Base-by-base conservation (phyloP, 92 coral and sea anemone genomes). In the Blastomussa wellsi region DNA sequence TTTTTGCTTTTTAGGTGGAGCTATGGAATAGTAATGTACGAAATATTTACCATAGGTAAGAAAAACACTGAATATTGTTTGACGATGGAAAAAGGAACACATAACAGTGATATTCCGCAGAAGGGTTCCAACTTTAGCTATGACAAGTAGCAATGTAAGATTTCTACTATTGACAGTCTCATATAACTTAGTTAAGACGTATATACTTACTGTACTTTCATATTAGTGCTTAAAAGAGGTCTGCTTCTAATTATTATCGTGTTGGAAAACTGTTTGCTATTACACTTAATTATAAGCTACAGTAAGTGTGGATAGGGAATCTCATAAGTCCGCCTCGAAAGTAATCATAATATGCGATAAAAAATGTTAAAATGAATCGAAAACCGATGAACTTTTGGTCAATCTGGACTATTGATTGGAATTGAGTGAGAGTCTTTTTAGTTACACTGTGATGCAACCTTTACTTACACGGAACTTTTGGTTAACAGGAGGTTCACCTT, bases 401-500 rank as follows among this genome's bases (percentile, higher is more conserved):
- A 59, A 24, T 0, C 32, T 1, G 66, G 32, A 59, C 32, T 59
- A 31, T n/a, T 59, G 31, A 59, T 24, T n/a, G n/a, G 31, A n/a
- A n/a, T 59, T 59, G n/a, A 59, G 32, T 59, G 24, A 14, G 31
- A 11, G 66, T 59, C 19, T 11, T 24, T 16, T 19, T 52, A 12
- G n/a, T 59, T 22, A n/a, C 66, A n/a, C 66, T 59, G 13, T 7
- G 44, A 39, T 39, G 44, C 44, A 39, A 39, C 7, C 7, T 39
- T 39, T 39, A 39, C 7, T 39, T 48, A 48, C 10, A 3, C 8
- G 1, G 31, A 59, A 2, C 24, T 7, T 70, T 59, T n/a, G 38
- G 22, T 11, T 78, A 15, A 35, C 80, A 93, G 96, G 96, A 42
- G 97, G 97, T 17, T 82, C 90, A 16, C 97, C 97, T 12, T 93